These are phyloP conservation scores for Brachionus rotundiformis DNA, from an alignment of 1,140 invertebrate species.

Conservation along the genomic window DNA sequence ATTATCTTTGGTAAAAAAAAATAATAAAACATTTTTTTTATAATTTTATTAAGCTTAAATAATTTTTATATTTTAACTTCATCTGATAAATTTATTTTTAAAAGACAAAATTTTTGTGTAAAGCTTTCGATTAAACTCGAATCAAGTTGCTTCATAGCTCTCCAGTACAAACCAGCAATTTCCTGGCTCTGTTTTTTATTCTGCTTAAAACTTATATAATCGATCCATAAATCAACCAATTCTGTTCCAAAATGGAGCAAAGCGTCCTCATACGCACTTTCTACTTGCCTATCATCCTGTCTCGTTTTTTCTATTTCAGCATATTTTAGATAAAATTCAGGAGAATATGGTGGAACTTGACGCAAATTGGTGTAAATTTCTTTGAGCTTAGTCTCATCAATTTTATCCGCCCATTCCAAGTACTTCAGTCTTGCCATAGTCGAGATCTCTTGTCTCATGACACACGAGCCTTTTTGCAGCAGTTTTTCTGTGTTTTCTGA, in stretches of 20 bases:
- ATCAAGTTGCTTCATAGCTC: conserved; percentile 12
- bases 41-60: not conserved
- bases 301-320: conserved; percentile 26
- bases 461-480: conserved; percentile 24
- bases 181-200: not conserved
- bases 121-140: not conserved
- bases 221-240: conserved; percentile 20
- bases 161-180: conserved; percentile 29
- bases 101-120: conserved; percentile 50
- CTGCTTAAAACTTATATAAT: conserved; percentile 22
- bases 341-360: conserved; percentile 25
- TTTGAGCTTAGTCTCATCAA: not conserved
- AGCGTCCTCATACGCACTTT: conserved; percentile 31
- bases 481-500: conserved; percentile 21
- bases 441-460: conserved; percentile 12
- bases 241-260: conserved; percentile 17
- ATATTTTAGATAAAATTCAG: not conserved
- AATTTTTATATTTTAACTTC: not conserved
- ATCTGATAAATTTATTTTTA: conserved; percentile 28
- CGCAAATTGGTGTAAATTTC: conserved; percentile 5
- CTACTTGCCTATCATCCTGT: not conserved
- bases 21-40: not conserved
- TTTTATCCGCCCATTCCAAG: conserved; percentile 8
- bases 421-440: not conserved
- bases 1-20: not conserved